Evolutionary conservation across 2,888 invertebrate genomes (phyloP).

Genomic region (Heliconius aoede): DNA sequence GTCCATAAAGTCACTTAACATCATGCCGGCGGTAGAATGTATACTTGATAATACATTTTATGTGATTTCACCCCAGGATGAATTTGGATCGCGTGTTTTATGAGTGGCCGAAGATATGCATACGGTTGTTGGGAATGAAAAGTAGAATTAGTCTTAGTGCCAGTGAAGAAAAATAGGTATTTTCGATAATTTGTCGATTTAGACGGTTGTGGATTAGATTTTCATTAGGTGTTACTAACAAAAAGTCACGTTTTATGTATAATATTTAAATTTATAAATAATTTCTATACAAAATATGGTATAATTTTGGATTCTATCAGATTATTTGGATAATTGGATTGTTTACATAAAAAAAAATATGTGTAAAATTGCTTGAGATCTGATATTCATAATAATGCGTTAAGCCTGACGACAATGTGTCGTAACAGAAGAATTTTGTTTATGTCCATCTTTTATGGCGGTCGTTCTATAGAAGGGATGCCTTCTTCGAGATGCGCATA

Average conservation of each 20-base stretch:
- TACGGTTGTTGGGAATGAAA: conserved; percentile 24
- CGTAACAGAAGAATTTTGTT: conserved; percentile 54
- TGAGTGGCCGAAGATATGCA: conserved; percentile 46
- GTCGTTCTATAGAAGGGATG: conserved; percentile 53
- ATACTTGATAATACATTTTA: conserved; percentile 69
- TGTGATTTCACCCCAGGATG: conserved; percentile 61
- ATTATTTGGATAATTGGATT: too few species aligned
- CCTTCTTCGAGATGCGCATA: conserved; percentile 54
- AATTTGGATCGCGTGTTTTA: conserved; percentile 64
- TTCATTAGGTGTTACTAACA: too few species aligned
- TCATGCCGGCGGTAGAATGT: conserved; percentile 62
- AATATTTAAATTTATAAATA: too few species aligned
- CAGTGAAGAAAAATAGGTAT: background rate
- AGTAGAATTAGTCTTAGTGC: background rate
- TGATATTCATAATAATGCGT: background rate
- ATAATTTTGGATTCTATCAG: too few species aligned
- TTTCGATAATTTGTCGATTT: too few species aligned
- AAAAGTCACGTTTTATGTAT: too few species aligned
- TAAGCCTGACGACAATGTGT: conserved; percentile 40
- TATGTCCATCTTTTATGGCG: conserved; percentile 59
- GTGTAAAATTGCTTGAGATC: too few species aligned
- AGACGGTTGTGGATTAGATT: too few species aligned
- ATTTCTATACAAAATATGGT: too few species aligned
- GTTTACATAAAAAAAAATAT: too few species aligned
- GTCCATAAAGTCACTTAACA: conserved; percentile 73